These are phyloP conservation scores for Equus przewalskii DNA, from an alignment of 2,113 vertebrate species.

Conservation along the genomic window DNA sequence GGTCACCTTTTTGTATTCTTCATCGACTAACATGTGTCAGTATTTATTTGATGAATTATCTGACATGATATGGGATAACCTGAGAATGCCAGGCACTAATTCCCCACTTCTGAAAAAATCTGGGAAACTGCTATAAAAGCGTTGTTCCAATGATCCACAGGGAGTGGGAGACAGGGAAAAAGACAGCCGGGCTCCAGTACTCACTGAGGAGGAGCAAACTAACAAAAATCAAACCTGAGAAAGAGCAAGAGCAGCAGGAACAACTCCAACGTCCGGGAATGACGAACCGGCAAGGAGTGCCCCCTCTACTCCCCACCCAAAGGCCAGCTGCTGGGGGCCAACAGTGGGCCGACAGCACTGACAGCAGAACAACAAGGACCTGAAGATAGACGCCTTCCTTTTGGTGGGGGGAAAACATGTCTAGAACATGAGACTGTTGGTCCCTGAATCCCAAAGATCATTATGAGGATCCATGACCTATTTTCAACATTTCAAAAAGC, in stretches of 20 bases:
- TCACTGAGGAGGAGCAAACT: not conserved
- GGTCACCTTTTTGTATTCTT: not conserved
- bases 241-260: not conserved
- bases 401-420: not conserved
- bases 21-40: not conserved
- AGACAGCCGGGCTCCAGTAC: not conserved
- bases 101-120: not conserved
- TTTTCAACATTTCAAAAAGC: not conserved
- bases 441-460: not conserved
- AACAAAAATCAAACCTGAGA: not conserved
- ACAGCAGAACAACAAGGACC: not conserved
- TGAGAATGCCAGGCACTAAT: not conserved
- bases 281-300: not conserved
- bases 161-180: not conserved
- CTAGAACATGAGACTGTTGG: not conserved
- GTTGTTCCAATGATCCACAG: not conserved
- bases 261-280: not conserved
- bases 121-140: not conserved
- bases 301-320: not conserved
- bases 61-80: not conserved
- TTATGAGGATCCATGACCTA: not conserved
- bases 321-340: not conserved
- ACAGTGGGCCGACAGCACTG: not conserved
- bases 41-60: not conserved
- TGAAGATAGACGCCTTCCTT: not conserved